Conservation (phyloP, 2,797 vertebrate genomes). For the Etheostoma perlongum region DNA sequence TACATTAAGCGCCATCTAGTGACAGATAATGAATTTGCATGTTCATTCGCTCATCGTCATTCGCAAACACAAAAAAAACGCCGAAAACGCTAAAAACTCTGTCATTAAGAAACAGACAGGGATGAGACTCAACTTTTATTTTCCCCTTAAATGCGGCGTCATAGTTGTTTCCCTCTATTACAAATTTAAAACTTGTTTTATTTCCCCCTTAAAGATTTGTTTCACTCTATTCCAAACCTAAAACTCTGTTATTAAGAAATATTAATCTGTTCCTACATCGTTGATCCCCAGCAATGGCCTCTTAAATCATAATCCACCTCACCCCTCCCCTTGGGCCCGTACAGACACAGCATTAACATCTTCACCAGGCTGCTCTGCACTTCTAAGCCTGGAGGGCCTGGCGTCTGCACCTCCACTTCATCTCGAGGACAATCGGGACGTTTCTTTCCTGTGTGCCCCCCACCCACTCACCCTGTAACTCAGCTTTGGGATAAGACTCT, state of each 20-base stretch:
- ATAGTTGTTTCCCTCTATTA: too few relatives aligned
- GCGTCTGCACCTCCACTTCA: constrained; percentile 72
- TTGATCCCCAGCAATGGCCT: constrained; percentile 46
- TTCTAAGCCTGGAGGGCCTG: constrained; percentile 59
- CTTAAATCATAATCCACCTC: constrained; percentile 61
- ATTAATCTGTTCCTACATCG: constrained; percentile 47
- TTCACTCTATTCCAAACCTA: background rate
- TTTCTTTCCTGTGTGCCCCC: constrained; percentile 67
- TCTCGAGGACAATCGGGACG: constrained; percentile 59
- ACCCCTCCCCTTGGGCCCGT: constrained; percentile 28
- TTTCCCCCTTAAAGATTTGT: background rate
- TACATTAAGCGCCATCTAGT: too few relatives aligned
- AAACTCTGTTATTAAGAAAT: constrained; percentile 45
- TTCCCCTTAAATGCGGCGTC: too few relatives aligned
- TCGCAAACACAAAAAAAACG: too few relatives aligned
- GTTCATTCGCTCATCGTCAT: too few relatives aligned
- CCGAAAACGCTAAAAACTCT: too few relatives aligned
- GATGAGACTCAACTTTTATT: background rate
- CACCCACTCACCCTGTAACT: constrained; percentile 59
- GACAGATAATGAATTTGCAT: too few relatives aligned
- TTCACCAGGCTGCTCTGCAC: constrained; percentile 60
- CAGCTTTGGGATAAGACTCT: constrained; percentile 68
- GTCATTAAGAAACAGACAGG: background rate
- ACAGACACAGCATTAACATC: constrained; percentile 61
- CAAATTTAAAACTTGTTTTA: background rate